phyloP scores from a whole-genome alignment of 2,888 invertebrate genomes.

The Apodemia duryi region DNA sequence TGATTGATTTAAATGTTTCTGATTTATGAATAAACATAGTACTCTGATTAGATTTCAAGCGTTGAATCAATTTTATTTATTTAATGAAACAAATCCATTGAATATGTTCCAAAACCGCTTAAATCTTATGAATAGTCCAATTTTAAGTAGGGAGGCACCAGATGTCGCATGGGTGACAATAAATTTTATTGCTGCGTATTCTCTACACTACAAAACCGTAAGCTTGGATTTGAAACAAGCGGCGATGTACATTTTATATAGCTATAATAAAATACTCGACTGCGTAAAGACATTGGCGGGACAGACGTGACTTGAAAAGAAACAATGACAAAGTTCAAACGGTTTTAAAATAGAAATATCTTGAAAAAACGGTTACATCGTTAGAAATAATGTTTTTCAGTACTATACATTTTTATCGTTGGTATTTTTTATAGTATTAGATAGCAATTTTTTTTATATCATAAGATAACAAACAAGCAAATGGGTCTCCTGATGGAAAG shows the following conservation, averaged over 20 bases:
- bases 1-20: too few relatives aligned
- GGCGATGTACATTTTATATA: constrained; percentile 53
- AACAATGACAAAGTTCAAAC: constrained; percentile 3
- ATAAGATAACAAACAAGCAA: too few relatives aligned
- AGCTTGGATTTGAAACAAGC: constrained; percentile 67
- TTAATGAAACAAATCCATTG: background rate
- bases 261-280: constrained; percentile 22
- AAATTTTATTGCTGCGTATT: constrained; percentile 76
- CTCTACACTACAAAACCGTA: constrained; percentile 60
- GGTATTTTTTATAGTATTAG: too few relatives aligned
- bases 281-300: constrained; percentile 20
- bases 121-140: constrained; percentile 24
- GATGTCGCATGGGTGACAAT: constrained; percentile 75
- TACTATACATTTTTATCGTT: too few relatives aligned
- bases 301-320: constrained; percentile 13
- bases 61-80: too few relatives aligned
- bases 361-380: background rate
- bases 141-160: constrained; percentile 57
- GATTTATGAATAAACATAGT: too few relatives aligned
- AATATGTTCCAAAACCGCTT: constrained; percentile 11
- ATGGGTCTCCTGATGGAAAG: too few relatives aligned
- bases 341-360: background rate
- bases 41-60: too few relatives aligned
- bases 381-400: background rate
- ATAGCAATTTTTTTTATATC: too few relatives aligned